A percentile compares a stretch with the other conserved stretches of the same genome.
These are phyloP conservation scores for Diabrotica balteata DNA, from an alignment of 2,888 invertebrate species.

Conservation along the genomic window DNA sequence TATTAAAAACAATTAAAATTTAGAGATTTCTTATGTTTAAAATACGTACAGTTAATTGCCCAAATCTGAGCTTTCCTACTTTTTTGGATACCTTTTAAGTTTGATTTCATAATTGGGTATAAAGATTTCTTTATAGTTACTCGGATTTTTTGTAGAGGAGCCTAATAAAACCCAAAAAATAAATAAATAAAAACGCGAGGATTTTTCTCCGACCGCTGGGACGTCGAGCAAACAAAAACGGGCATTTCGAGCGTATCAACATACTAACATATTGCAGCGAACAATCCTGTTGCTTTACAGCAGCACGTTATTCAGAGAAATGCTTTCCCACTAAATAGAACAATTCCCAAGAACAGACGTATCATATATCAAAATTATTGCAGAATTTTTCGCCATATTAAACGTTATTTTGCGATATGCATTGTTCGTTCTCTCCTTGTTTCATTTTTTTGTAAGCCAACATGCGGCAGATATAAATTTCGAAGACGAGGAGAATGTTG, in stretches of 20 bases:
- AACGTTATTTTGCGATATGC: slow-evolving; percentile 33
- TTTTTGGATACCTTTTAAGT: too few species aligned
- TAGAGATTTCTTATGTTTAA: too few species aligned
- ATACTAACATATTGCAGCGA: slow-evolving; percentile 6
- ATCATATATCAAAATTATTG: slow-evolving; percentile 31
- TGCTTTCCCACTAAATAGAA: slow-evolving; percentile 30
- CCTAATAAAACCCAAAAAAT: slow-evolving; percentile 34
- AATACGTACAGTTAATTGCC: too few species aligned
- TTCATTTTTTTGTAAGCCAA: slow-evolving; percentile 11
- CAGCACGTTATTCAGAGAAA: slow-evolving; percentile 21
- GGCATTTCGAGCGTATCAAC: slow-evolving; percentile 14
- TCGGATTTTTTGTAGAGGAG: not conserved
- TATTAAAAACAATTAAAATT: too few species aligned
- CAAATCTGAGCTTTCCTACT: too few species aligned
- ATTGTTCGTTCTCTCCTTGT: slow-evolving; percentile 22
- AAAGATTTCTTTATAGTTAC: not conserved
- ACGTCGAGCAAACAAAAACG: slow-evolving; percentile 12
- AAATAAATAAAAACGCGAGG: slow-evolving; percentile 44
- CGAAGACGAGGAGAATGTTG: not conserved
- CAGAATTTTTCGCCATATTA: slow-evolving; percentile 34
- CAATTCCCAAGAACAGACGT: slow-evolving; percentile 26
- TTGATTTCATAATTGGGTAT: too few species aligned
- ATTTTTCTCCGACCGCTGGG: slow-evolving; percentile 44
- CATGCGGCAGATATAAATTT: slow-evolving; percentile 15
- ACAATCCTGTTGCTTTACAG: slow-evolving; percentile 27